Evolutionary conservation across 2,113 vertebrate genomes (phyloP).

Genomic region (Pangasianodon gigas): DNA sequence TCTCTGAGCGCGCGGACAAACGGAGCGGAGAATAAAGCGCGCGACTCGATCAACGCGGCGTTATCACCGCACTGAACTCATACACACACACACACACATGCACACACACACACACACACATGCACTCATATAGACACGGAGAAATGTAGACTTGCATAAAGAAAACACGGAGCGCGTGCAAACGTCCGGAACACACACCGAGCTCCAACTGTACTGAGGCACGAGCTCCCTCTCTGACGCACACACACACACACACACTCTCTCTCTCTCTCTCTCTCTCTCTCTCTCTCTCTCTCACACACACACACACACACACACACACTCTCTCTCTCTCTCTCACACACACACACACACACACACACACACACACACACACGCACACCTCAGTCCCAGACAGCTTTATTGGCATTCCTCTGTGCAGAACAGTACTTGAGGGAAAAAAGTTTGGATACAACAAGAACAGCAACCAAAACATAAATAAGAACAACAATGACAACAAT

Average conservation of each 20-base stretch:
- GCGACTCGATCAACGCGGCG: neutral
- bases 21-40: neutral
- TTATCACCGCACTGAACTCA: neutral
- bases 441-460: neutral
- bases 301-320: neutral
- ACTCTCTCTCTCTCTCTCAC: neutral
- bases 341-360: neutral
- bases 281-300: neutral
- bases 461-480: neutral
- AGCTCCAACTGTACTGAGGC: neutral
- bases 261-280: neutral
- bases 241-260: neutral
- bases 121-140: neutral
- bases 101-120: too few relatives aligned
- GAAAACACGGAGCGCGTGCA: slow-evolving; percentile 5
- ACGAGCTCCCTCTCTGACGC: neutral
- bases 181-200: neutral
- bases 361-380: neutral
- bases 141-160: neutral
- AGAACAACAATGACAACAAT: neutral
- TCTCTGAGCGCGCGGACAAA: neutral
- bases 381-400: neutral
- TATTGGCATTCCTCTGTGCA: neutral
- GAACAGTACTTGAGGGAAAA: neutral
- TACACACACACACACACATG: neutral